These are phyloP conservation scores for Pionites leucogaster DNA, from an alignment of 2,113 vertebrate genomes.

Conservation along the genomic window DNA sequence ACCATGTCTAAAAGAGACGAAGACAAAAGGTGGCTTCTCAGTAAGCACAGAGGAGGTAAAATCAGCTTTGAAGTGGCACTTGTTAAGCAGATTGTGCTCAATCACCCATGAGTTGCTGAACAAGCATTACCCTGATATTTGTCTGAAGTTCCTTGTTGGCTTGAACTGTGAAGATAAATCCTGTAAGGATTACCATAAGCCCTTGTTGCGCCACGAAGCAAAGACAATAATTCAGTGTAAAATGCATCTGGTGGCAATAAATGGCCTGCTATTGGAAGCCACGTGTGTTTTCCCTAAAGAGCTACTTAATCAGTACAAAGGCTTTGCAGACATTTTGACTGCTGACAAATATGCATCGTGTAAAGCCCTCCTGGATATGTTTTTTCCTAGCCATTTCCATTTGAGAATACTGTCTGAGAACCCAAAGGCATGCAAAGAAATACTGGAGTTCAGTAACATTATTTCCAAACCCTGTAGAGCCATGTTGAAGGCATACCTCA, in stretches of 20 bases:
- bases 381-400: conserved; percentile 82
- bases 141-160: conserved; percentile 71
- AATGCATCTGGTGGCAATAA: conserved; percentile 73
- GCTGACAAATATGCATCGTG: conserved; percentile 50
- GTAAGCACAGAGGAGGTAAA: conserved; percentile 68
- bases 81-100: conserved; percentile 69
- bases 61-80: conserved; percentile 70
- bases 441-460: conserved; percentile 50
- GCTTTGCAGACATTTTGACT: conserved; percentile 61
- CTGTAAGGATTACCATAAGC: conserved; percentile 71
- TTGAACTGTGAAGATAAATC: conserved; percentile 66
- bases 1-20: conserved; percentile 55
- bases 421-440: conserved; percentile 68
- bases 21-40: conserved; percentile 63
- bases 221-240: conserved; percentile 70
- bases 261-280: conserved; percentile 75
- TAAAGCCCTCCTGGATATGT: conserved; percentile 62
- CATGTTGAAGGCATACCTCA: conserved; percentile 69
- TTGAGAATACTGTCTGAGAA: conserved; percentile 77
- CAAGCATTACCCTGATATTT: conserved; percentile 67
- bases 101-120: conserved; percentile 43
- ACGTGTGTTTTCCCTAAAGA: conserved; percentile 51
- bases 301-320: conserved; percentile 53
- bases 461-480: conserved; percentile 46
- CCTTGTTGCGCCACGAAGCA: conserved; percentile 67